Percentiles rank a stretch among this genome's conserved stretches.
phyloP scores from a whole-genome alignment of 2,888 invertebrate species.

The Apomyelois bistriatella region DNA sequence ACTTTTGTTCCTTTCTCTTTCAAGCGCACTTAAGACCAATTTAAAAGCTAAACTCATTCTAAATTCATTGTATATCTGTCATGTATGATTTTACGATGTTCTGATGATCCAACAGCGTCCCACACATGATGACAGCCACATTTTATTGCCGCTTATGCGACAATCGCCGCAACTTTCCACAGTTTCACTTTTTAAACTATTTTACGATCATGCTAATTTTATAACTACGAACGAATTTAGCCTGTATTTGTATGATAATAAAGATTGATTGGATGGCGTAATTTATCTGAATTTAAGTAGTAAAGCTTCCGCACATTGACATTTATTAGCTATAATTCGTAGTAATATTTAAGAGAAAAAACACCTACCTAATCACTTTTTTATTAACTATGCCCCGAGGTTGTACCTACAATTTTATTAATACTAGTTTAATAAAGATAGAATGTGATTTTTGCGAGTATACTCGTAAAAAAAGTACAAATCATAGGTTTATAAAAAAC shows the following conservation, averaged over 20 bases:
- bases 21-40: not conserved
- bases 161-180: conserved; percentile 24
- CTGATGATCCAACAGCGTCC: not conserved
- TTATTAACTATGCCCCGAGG: too few species aligned
- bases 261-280: not conserved
- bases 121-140: conserved; percentile 19
- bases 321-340: conserved; percentile 14
- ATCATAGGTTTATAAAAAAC: too few species aligned
- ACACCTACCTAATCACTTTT: not conserved
- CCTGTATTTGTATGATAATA: not conserved
- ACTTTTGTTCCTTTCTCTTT: too few species aligned
- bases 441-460: too few species aligned
- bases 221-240: not conserved
- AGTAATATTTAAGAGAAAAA: not conserved
- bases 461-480: too few species aligned
- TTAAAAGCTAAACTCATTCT: not conserved
- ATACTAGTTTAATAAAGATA: too few species aligned
- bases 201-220: conserved; percentile 20
- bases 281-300: conserved; percentile 3
- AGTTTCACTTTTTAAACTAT: conserved; percentile 14
- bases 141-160: conserved; percentile 27
- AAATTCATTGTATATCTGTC: not conserved
- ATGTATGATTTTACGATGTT: not conserved
- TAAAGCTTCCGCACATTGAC: conserved; percentile 8
- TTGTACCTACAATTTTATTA: too few species aligned